Base-by-base conservation (phyloP, 2,888 invertebrate genomes). In the Alloplasta piceator region DNA sequence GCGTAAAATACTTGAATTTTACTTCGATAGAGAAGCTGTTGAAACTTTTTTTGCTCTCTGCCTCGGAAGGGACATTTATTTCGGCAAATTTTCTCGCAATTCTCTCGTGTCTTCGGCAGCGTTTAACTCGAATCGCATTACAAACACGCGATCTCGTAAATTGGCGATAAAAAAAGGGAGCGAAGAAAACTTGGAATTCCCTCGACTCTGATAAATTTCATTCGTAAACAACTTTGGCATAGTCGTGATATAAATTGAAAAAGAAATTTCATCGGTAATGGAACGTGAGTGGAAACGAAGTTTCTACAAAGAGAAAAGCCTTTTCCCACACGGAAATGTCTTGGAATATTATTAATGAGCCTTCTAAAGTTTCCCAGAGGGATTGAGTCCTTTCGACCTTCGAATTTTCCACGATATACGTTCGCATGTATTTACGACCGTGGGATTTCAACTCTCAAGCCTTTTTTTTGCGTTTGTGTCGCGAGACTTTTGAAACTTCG, bases 301-400 rank as follows among this genome's bases (percentile, higher is more conserved):
- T 81, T 81, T 74, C 73, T 26, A 70, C 77, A 48, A 70, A 74
- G 78, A 77, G 52, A 78, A 81, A 79, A 74, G 66, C 68, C 26
- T 26, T 26, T 26, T 26, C 1, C 26, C 26, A 26, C 26, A 26
- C 63, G 39, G 78, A 60, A 60, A 64, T 78, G 66, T 81, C 60
- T 64, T 14, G 60, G 9, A 50, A 58, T 50, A 74, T 78, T 77
- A 81, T 68, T 81, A 81, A 81, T 68, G 78, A 70, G 81, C 73
- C 78, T 78, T 66, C 60, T 38, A 66, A 81, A 81, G 78, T 81
- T 81, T 74, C 64, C 73, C 50, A 39, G 43, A 50, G 63, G 36
- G 58, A 58, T 60, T 55, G 64, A 39, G 10, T 67, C 61, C 43
- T 50, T 50, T n/a, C 68, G 63, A 56, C 41, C 39, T 64, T n/a